Evolutionary conservation across 2,797 vertebrate species (phyloP).

Genomic region (Bufotes viridis): DNA sequence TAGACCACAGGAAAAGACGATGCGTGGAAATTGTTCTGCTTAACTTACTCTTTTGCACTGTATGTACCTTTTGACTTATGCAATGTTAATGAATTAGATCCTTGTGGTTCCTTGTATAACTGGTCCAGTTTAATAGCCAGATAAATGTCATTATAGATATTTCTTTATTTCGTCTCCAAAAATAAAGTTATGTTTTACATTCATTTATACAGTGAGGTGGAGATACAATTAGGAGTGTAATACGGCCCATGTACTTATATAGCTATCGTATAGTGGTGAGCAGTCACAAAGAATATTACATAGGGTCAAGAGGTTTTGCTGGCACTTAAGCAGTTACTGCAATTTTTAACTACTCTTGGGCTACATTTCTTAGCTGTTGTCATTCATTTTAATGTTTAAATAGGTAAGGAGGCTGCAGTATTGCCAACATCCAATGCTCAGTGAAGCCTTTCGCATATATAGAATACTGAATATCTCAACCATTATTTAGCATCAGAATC

Average conservation of each 20-base stretch:
- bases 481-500: constrained; percentile 99
- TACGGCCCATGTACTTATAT: background rate
- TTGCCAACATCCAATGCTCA: constrained; percentile 84
- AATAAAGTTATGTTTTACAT: constrained; percentile 2
- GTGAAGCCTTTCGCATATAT: constrained; percentile 98
- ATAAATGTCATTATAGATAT: constrained; percentile 7
- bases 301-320: background rate
- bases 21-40: background rate
- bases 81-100: constrained; percentile 23
- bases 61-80: background rate
- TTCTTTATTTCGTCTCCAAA: constrained; percentile 2
- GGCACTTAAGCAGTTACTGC: constrained; percentile 50
- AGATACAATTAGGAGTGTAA: background rate
- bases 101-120: background rate
- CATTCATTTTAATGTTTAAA: constrained; percentile 83
- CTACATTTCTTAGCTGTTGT: constrained; percentile 66
- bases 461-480: constrained; percentile 97
- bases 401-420: constrained; percentile 82
- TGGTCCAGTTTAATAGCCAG: constrained; percentile 7
- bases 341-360: constrained; percentile 68
- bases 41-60: background rate
- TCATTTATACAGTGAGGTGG: background rate
- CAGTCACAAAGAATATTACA: background rate
- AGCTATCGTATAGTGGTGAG: background rate
- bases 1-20: background rate